Conservation (phyloP, 2,797 vertebrate species). For the Oreochromis grahami region DNA sequence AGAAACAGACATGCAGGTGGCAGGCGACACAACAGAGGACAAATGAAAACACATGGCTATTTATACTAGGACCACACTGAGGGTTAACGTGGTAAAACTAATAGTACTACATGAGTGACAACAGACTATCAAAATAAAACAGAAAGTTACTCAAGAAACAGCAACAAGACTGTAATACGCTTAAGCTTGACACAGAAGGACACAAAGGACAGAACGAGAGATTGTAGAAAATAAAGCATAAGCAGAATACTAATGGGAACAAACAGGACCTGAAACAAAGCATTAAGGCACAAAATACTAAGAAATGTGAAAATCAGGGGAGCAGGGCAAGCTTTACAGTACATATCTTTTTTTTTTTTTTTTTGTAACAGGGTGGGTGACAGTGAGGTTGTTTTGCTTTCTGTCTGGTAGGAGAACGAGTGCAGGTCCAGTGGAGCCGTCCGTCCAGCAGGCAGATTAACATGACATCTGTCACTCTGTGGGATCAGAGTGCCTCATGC, state of each 20-base stretch:
- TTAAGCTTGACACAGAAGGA: neutral
- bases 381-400: neutral
- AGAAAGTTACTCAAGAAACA: neutral
- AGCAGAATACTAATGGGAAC: neutral
- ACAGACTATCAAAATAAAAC: neutral
- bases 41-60: neutral
- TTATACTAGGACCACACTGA: neutral
- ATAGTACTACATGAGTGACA: neutral
- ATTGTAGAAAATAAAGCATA: neutral
- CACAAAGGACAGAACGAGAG: neutral
- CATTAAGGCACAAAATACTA: neutral
- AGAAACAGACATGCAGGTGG: neutral
- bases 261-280: neutral
- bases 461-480: constrained; percentile 72
- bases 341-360: neutral
- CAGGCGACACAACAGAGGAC: rapidly evolving
- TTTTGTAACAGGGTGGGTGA: neutral
- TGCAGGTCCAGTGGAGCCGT: constrained; percentile 33
- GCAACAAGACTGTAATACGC: too few relatives aligned
- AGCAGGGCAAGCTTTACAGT: neutral
- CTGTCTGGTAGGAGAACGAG: constrained; percentile 9
- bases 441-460: constrained; percentile 70
- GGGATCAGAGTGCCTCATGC: constrained; percentile 61
- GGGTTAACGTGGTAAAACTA: neutral
- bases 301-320: neutral